phyloP scores from a whole-genome alignment of 92 coral and sea anemone species.

The Parazoanthus swiftii region DNA sequence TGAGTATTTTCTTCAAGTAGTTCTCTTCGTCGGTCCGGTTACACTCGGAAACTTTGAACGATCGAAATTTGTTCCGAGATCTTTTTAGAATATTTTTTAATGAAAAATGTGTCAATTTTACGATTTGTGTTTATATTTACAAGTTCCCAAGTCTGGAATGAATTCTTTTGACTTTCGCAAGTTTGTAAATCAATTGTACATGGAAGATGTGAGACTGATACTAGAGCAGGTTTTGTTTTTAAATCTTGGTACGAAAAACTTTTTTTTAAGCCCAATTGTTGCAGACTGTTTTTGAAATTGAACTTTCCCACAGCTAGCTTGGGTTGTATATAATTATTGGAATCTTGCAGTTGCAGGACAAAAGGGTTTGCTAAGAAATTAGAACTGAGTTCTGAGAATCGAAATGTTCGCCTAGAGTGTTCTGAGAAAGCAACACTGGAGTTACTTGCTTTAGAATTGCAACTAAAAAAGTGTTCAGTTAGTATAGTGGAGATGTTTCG shows the following conservation, averaged over 20 bases:
- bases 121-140: too few relatives aligned
- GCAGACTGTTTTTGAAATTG: not conserved
- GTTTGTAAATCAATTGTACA: not conserved
- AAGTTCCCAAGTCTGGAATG: not conserved
- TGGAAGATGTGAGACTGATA: not conserved
- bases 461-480: too few relatives aligned
- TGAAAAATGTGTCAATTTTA: too few relatives aligned
- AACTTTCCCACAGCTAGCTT: not conserved
- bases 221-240: too few relatives aligned
- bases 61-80: not conserved
- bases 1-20: slow-evolving; percentile 18
- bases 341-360: not conserved
- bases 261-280: too few relatives aligned
- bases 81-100: too few relatives aligned
- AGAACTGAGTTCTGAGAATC: not conserved
- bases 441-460: not conserved
- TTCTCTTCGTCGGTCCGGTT: not conserved
- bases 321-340: too few relatives aligned
- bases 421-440: not conserved
- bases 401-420: not conserved
- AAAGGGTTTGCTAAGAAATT: not conserved
- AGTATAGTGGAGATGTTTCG: too few relatives aligned
- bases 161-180: not conserved
- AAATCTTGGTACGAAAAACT: not conserved
- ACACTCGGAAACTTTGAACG: not conserved